These are phyloP conservation scores for Gymnobelideus leadbeateri DNA, from an alignment of 2,113 vertebrate species.

Conservation along the genomic window DNA sequence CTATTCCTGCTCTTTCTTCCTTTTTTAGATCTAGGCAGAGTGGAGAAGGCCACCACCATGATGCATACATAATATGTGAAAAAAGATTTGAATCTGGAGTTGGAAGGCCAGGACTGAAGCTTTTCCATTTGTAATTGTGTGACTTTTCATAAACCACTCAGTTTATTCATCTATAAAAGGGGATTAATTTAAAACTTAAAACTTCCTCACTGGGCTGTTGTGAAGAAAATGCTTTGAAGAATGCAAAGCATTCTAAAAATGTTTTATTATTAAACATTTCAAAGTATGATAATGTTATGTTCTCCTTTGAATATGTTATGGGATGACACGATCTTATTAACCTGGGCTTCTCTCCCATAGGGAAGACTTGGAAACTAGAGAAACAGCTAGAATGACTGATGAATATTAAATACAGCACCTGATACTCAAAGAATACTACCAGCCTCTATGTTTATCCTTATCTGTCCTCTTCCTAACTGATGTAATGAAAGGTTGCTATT, in stretches of 20 bases:
- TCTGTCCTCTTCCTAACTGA: neutral
- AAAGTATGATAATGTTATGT: neutral
- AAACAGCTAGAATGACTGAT: conserved; percentile 1
- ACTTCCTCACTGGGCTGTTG: neutral
- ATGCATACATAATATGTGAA: neutral
- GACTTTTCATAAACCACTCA: neutral
- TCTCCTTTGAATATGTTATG: neutral
- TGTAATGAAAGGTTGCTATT: neutral
- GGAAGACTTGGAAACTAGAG: neutral
- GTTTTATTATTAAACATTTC: neutral
- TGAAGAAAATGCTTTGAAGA: neutral
- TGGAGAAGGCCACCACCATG: neutral
- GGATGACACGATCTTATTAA: neutral
- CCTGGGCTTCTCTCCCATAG: neutral
- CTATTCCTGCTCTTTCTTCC: neutral
- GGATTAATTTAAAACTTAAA: neutral
- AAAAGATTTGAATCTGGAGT: neutral
- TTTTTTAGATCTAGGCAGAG: neutral
- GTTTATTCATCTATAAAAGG: neutral
- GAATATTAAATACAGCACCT: neutral
- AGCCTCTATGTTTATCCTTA: neutral
- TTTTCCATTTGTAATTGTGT: neutral
- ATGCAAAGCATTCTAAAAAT: neutral
- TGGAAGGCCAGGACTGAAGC: neutral
- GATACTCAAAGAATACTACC: neutral